phyloP scores from a whole-genome alignment of 2,797 vertebrate genomes.

The Percopsis omiscomaycus region DNA sequence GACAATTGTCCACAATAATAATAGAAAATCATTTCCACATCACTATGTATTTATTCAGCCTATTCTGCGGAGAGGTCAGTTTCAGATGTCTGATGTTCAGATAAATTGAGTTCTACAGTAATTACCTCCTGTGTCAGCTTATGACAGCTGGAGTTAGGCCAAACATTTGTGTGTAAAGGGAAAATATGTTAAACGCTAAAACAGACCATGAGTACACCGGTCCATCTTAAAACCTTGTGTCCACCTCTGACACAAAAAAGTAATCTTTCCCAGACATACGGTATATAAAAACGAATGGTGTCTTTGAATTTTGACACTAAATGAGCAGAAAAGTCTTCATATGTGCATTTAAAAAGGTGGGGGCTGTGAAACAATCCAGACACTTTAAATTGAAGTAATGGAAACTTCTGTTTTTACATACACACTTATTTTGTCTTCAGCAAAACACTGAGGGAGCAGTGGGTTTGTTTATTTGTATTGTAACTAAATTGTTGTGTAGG shows the following conservation, averaged over 20 bases:
- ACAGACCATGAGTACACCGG: slow-evolving; percentile 38
- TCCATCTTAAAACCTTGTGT: slow-evolving; percentile 43
- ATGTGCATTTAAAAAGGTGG: slow-evolving; percentile 39
- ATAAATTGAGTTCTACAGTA: slow-evolving; percentile 2
- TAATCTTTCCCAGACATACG: slow-evolving; percentile 56
- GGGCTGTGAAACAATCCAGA: slow-evolving; percentile 33
- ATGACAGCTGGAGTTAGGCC: slow-evolving; percentile 34
- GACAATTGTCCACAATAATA: slow-evolving; percentile 28
- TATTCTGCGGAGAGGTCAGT: slow-evolving; percentile 35
- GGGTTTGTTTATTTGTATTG: slow-evolving; percentile 56
- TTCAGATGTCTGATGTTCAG: slow-evolving; percentile 7
- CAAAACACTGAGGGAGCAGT: slow-evolving; percentile 23
- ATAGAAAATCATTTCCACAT: slow-evolving; percentile 42
- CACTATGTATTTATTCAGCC: slow-evolving; percentile 33
- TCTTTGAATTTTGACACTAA: slow-evolving; percentile 54
- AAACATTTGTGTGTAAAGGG: slow-evolving; percentile 36
- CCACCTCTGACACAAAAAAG: slow-evolving; percentile 37
- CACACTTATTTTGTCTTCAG: slow-evolving; percentile 47
- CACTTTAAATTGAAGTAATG: slow-evolving; percentile 46
- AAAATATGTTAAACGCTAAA: slow-evolving; percentile 51
- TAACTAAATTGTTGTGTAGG: slow-evolving; percentile 47
- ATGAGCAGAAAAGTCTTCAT: slow-evolving; percentile 30
- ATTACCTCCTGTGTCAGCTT: slow-evolving; percentile 29
- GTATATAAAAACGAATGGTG: slow-evolving; percentile 47
- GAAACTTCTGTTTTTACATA: slow-evolving; percentile 31